Percentiles rank a stretch among this genome's conserved stretches.
Evolutionary conservation across 2,113 vertebrate species (phyloP).

Genomic region (Poecile atricapillus): DNA sequence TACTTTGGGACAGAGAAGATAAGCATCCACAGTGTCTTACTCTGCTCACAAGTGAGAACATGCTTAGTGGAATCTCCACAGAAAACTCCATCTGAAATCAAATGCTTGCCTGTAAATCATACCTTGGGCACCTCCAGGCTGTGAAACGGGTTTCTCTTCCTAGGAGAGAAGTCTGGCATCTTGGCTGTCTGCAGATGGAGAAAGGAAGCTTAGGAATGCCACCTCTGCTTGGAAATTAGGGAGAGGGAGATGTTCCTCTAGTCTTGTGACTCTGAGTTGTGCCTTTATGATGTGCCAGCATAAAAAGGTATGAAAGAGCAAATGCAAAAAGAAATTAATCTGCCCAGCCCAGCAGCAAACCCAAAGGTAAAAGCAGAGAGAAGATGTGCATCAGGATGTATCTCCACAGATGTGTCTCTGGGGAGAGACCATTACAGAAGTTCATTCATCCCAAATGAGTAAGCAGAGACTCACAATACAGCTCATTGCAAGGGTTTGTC

Average conservation of each 20-base stretch:
- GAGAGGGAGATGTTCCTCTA: neutral
- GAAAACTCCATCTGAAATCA: neutral
- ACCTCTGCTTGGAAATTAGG: neutral
- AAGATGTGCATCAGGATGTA: neutral
- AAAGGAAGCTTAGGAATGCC: neutral
- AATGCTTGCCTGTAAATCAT: neutral
- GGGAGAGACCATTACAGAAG: neutral
- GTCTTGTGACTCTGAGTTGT: neutral
- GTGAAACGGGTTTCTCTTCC: neutral
- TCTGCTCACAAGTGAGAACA: neutral
- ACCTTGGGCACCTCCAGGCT: neutral
- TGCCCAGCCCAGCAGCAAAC: neutral
- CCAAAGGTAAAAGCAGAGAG: neutral
- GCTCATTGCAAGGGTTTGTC: neutral
- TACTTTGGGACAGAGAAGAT: neutral
- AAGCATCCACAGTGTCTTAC: neutral
- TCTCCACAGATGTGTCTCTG: neutral
- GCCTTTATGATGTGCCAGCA: neutral
- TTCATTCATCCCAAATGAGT: neutral
- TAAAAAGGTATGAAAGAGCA: neutral
- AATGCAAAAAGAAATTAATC: neutral
- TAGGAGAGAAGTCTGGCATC: neutral
- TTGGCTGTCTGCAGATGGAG: neutral
- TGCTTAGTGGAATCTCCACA: neutral
- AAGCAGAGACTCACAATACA: neutral